Evolutionary conservation across 2,797 vertebrate species (phyloP).

Genomic region (Saxicola maurus): DNA sequence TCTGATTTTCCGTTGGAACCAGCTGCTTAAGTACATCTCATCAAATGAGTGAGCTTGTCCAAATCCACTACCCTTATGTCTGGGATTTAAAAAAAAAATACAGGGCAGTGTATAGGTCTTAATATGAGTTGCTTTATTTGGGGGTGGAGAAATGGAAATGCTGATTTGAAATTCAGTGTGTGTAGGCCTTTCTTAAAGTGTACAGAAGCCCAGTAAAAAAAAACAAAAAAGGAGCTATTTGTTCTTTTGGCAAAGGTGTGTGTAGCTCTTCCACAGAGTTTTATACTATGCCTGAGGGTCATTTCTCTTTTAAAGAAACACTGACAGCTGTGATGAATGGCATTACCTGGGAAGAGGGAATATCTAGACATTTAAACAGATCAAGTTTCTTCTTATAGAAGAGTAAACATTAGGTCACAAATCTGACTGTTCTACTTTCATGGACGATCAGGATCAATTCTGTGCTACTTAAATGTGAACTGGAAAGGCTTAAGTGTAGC

Average conservation of each 20-base stretch:
- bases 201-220: slow-evolving; percentile 24
- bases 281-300: slow-evolving; percentile 62
- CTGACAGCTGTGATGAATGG: slow-evolving; percentile 74
- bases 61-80: slow-evolving; percentile 58
- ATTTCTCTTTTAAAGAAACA: slow-evolving; percentile 67
- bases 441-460: slow-evolving; percentile 58
- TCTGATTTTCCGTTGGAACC: slow-evolving; percentile 52
- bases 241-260: slow-evolving; percentile 63
- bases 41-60: slow-evolving; percentile 49
- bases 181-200: slow-evolving; percentile 27
- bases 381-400: slow-evolving; percentile 66
- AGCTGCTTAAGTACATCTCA: slow-evolving; percentile 67
- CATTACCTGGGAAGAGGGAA: slow-evolving; percentile 66
- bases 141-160: slow-evolving; percentile 34
- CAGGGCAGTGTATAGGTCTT: slow-evolving; percentile 45
- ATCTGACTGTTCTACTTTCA: slow-evolving; percentile 50
- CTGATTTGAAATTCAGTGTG: slow-evolving; percentile 50
- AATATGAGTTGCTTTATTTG: slow-evolving; percentile 25
- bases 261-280: slow-evolving; percentile 52
- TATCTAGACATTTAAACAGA: slow-evolving; percentile 75
- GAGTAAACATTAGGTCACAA: slow-evolving; percentile 67
- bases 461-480: slow-evolving; percentile 26
- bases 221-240: slow-evolving; percentile 44
- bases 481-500: slow-evolving; percentile 42
- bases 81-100: slow-evolving; percentile 56